A percentile compares a stretch with the other conserved stretches of the same genome.
These are phyloP conservation scores for Capitulum mitella DNA, from an alignment of 2,888 invertebrate genomes.

Conservation along the genomic window DNA sequence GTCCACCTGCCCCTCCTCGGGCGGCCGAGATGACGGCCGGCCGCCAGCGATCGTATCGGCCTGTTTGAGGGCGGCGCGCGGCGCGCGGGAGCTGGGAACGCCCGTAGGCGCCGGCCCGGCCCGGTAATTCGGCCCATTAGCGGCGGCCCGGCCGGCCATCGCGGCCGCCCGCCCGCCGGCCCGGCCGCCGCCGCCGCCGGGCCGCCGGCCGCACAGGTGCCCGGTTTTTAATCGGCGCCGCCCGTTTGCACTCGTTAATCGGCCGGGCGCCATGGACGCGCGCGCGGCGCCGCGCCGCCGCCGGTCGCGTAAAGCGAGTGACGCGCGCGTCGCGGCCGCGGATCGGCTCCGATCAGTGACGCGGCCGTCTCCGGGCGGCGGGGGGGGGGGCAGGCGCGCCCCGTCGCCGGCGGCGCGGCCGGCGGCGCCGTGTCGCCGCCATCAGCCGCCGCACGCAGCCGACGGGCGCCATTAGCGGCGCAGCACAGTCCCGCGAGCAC, in stretches of 20 bases:
- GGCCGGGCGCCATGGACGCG: not conserved
- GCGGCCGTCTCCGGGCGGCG: too few relatives aligned
- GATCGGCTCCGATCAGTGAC: too few relatives aligned
- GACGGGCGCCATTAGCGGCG: too few relatives aligned
- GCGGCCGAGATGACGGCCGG: not conserved
- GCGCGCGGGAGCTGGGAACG: not conserved
- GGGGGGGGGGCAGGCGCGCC: too few relatives aligned
- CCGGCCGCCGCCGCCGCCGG: not conserved
- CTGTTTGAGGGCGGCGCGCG: not conserved
- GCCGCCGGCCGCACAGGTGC: not conserved
- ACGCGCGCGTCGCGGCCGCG: too few relatives aligned
- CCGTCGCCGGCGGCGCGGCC: too few relatives aligned
- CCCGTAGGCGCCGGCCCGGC: not conserved
- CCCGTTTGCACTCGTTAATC: not conserved
- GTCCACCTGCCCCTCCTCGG: not conserved
- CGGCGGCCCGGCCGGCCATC: not conserved
- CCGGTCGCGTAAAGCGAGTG: too few relatives aligned
- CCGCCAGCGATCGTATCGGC: not conserved
- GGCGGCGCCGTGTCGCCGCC: too few relatives aligned
- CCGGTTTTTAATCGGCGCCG: not conserved
- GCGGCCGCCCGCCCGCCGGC: not conserved
- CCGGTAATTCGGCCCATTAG: not conserved
- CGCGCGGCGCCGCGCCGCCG: too few relatives aligned
- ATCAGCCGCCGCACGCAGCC: too few relatives aligned
- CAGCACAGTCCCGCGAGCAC: too few relatives aligned